Evolutionary conservation across 2,113 vertebrate genomes (phyloP), one percentile per base, ranked within the genome.

Genomic region (Corapipo altera): DNA sequence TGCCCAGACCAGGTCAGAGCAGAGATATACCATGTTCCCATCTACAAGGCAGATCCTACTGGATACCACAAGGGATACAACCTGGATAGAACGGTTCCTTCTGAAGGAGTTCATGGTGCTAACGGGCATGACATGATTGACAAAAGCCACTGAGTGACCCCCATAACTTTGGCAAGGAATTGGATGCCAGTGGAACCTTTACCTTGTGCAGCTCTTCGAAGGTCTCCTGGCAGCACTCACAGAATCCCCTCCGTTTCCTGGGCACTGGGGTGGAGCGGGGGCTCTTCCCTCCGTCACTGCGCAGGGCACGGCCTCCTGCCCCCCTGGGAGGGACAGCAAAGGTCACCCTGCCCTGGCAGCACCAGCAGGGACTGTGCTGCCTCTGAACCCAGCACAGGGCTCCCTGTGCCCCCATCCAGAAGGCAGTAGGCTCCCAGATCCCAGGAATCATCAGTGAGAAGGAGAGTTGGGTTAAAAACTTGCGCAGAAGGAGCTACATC

Each of bases 221-320:
- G 71, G 98, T 85, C 64, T 98, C 95, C 8, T 96, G 98, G 93
- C 99, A 99, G 96, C 98, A 98, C 97, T 99, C 99, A 23, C 99
- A 99, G 85, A 98, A 99, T 1, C 98, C 98, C 27, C 74, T 84
- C 92, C 88, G 98, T 80, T 96, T 99, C 82, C 97, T 98, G 13
- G 93, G 93, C 33, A 37, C 14, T 28, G 51, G 15, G 27, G 81
- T 35, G 9, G 97, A 96, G 2, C 0, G 9, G 7, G n/a, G 95
- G 70, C 90, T 96, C 79, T 81, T 98, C 92, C 54, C 96, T 69
- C 35, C 75, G 1, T 81, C 4, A 1, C 73, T 93, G 85, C 24
- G 67, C 57, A 59, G 65, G 28, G 43, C 87, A 89, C 35, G 92
- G 54, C 71, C 95, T 49, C 93, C 78, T 12, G 8, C 82, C 35